Evolutionary conservation across 2,797 vertebrate species (phyloP).

Genomic region (Helicolenus hilgendorfi): DNA sequence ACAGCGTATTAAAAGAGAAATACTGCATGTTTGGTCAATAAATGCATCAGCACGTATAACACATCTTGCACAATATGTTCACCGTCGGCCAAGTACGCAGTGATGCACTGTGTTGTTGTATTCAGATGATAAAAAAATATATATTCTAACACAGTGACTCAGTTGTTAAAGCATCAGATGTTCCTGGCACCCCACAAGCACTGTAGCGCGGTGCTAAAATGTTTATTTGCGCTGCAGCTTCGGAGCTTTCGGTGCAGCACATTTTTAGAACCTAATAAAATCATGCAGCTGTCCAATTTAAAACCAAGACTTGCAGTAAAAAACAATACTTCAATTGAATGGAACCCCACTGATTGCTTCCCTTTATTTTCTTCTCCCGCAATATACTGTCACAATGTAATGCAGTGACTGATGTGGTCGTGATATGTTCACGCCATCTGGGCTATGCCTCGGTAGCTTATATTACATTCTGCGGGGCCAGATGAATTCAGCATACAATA

Average conservation of each 20-base stretch:
- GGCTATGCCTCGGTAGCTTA: slow-evolving; percentile 43
- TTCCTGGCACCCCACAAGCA: slow-evolving; percentile 58
- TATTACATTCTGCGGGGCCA: slow-evolving; percentile 53
- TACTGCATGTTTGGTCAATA: slow-evolving; percentile 9
- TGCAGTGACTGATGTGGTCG: slow-evolving; percentile 45
- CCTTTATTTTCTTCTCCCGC: slow-evolving; percentile 66
- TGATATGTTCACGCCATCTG: slow-evolving; percentile 61
- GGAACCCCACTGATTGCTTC: slow-evolving; percentile 67
- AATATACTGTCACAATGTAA: slow-evolving; percentile 45
- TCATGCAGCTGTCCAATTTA: slow-evolving; percentile 82
- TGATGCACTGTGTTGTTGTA: slow-evolving; percentile 31
- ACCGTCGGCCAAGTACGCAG: slow-evolving; percentile 12
- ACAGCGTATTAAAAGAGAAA: not conserved
- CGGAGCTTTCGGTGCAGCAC: slow-evolving; percentile 63
- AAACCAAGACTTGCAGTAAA: slow-evolving; percentile 72
- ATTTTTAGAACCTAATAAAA: slow-evolving; percentile 84
- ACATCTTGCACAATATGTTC: slow-evolving; percentile 39
- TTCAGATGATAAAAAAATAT: slow-evolving; percentile 27
- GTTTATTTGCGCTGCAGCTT: slow-evolving; percentile 73
- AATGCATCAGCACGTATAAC: slow-evolving; percentile 15
- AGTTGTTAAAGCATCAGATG: slow-evolving; percentile 77
- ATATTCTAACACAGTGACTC: slow-evolving; percentile 20
- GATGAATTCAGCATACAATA: slow-evolving; percentile 58
- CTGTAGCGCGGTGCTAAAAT: slow-evolving; percentile 68
- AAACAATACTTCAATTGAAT: slow-evolving; percentile 78